Evolutionary conservation across 2,113 vertebrate genomes (phyloP).

Genomic region (Uria lomvia): DNA sequence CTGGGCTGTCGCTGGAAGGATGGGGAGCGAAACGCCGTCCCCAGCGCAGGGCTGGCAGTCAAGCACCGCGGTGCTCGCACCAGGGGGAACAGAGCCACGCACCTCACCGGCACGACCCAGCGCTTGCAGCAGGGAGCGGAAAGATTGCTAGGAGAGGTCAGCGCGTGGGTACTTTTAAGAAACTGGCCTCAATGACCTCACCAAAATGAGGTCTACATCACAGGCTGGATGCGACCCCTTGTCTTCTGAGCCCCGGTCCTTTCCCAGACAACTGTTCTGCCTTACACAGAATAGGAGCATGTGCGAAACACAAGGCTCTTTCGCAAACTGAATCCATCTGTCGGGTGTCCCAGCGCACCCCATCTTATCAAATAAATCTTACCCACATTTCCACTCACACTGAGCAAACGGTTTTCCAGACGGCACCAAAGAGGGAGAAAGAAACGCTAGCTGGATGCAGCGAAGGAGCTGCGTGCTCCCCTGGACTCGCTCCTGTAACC

Average conservation of each 20-base stretch:
- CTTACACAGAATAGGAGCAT: not conserved
- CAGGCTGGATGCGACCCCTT: not conserved
- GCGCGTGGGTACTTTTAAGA: not conserved
- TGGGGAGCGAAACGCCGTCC: fast-evolving
- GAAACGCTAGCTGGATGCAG: not conserved
- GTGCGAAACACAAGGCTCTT: not conserved
- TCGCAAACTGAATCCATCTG: not conserved
- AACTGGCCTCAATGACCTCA: not conserved
- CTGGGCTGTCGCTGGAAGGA: not conserved
- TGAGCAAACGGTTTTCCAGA: not conserved
- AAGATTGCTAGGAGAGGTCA: not conserved
- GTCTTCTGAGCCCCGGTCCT: not conserved
- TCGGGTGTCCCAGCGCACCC: not conserved
- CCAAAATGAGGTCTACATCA: not conserved
- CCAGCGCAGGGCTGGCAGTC: not conserved
- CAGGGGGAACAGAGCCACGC: not conserved
- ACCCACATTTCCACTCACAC: not conserved
- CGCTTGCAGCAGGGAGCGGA: not conserved
- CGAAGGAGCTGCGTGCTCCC: not conserved
- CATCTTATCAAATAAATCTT: not conserved
- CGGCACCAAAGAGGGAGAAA: not conserved
- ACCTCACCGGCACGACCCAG: fast-evolving
- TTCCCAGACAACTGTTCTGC: not conserved
- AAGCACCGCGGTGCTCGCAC: not conserved
- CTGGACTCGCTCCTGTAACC: not conserved